Evolutionary conservation across 2,797 vertebrate genomes (phyloP).

Genomic region (Rhynchonycteris naso): DNA sequence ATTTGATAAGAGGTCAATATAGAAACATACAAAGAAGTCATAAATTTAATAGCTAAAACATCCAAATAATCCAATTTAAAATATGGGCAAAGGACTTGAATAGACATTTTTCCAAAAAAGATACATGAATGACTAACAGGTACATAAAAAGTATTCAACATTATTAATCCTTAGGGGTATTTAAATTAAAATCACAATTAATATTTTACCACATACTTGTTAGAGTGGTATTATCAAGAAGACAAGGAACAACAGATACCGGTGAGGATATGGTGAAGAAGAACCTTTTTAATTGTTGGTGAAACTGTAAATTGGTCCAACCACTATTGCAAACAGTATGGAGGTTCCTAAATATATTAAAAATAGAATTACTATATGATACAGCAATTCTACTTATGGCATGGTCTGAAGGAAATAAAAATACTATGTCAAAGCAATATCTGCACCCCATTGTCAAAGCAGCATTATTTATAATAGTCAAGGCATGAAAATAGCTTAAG

Average conservation of each 20-base stretch:
- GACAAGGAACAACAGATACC: not conserved
- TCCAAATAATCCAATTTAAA: not conserved
- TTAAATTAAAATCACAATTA: not conserved
- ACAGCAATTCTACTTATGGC: not conserved
- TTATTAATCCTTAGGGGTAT: not conserved
- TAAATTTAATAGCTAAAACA: not conserved
- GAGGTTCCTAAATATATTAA: not conserved
- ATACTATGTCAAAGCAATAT: not conserved
- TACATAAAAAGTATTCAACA: not conserved
- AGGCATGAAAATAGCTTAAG: not conserved
- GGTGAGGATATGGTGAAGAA: not conserved
- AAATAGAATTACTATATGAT: not conserved
- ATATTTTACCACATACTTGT: not conserved
- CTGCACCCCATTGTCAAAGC: not conserved
- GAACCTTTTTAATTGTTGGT: not conserved
- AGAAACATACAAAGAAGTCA: not conserved
- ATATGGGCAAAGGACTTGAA: not conserved
- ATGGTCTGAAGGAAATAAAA: not conserved
- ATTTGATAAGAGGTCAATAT: not conserved
- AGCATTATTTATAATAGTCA: not conserved
- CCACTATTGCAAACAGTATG: not conserved
- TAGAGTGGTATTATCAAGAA: not conserved
- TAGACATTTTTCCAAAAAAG: not conserved
- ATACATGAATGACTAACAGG: not conserved
- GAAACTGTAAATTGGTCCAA: not conserved